Conservation (phyloP, 2,113 vertebrate species). For the Phalacrocorax pelagicus region DNA sequence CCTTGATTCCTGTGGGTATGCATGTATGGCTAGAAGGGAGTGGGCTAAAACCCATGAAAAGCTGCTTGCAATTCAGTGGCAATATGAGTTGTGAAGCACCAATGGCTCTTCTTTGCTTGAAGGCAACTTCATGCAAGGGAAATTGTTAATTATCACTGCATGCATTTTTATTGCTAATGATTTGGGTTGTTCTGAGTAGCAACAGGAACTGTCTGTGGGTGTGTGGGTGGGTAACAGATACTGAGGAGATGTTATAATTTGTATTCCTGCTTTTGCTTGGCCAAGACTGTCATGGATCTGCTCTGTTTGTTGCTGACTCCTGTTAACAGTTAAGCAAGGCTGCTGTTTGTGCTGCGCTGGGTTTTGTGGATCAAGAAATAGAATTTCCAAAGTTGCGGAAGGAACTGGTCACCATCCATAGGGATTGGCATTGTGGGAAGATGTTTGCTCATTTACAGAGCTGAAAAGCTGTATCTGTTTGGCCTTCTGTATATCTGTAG, state of each 20-base stretch:
- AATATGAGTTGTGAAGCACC: not conserved
- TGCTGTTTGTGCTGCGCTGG: not conserved
- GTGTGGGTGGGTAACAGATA: conserved; percentile 29
- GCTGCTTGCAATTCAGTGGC: not conserved
- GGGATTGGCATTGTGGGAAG: not conserved
- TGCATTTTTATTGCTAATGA: not conserved
- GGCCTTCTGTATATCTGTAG: not conserved
- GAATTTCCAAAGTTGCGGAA: not conserved
- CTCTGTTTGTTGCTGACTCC: not conserved
- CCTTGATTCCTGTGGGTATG: not conserved
- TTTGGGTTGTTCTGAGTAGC: conserved; percentile 29
- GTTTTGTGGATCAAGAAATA: not conserved
- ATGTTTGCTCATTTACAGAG: not conserved
- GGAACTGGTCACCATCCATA: not conserved
- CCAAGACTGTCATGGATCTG: not conserved
- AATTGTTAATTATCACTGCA: not conserved
- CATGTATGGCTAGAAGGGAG: not conserved
- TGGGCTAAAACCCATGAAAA: not conserved
- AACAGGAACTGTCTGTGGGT: conserved; percentile 13
- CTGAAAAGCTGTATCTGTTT: not conserved
- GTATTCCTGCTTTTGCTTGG: conserved; percentile 11
- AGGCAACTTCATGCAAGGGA: not conserved
- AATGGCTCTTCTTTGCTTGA: not conserved
- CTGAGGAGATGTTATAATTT: conserved; percentile 23
- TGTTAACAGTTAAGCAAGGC: not conserved